A percentile compares a stretch with the other conserved stretches of the same genome.
phyloP scores from a whole-genome alignment of 23 tunicate genomes.

The Trididemnum miniatum region DNA sequence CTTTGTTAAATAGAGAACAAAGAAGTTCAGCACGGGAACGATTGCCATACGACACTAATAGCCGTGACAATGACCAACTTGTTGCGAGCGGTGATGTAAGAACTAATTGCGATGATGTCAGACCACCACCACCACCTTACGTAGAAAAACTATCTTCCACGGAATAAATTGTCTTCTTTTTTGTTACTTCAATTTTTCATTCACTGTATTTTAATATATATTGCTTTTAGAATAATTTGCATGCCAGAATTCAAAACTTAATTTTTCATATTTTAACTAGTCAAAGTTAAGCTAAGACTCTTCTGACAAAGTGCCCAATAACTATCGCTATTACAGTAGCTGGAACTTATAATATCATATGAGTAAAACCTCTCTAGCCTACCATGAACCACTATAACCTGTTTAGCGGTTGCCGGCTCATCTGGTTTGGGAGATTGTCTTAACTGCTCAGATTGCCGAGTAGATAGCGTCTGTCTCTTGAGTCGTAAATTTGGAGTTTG shows the following conservation, averaged over 20 bases:
- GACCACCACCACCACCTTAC: slow-evolving; percentile 55
- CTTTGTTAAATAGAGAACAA: neutral
- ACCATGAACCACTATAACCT: too few species aligned
- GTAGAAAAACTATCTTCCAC: neutral
- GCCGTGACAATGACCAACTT: neutral
- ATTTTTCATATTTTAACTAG: neutral
- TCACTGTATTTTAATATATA: neutral
- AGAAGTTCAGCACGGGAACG: neutral
- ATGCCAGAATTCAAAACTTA: neutral
- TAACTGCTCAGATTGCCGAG: too few species aligned
- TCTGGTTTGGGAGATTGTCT: too few species aligned
- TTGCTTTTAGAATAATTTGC: neutral
- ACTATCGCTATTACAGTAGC: too few species aligned
- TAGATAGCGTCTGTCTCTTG: too few species aligned
- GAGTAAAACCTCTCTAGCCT: too few species aligned
- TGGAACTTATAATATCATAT: too few species aligned
- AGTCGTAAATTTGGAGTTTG: too few species aligned
- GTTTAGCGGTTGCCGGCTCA: too few species aligned
- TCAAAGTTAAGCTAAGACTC: too few species aligned
- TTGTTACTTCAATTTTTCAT: neutral
- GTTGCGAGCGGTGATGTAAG: neutral
- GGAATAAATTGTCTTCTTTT: neutral
- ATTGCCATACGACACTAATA: neutral
- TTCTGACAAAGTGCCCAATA: too few species aligned
- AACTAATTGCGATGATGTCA: neutral